These are phyloP conservation scores for Rhaphigaster nebulosa DNA, from an alignment of 2,888 invertebrate genomes.

Conservation along the genomic window DNA sequence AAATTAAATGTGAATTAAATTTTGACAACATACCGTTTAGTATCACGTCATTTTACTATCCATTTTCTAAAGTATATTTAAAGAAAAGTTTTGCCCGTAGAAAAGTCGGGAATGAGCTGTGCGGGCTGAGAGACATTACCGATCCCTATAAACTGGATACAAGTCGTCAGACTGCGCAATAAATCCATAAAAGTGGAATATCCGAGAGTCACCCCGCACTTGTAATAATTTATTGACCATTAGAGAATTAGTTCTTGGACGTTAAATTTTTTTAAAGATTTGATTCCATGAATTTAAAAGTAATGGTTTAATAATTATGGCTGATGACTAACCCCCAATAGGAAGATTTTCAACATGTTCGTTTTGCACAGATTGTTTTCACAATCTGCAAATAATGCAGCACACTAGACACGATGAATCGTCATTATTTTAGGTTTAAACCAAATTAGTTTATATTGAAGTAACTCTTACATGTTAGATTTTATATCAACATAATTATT, in stretches of 20 bases:
- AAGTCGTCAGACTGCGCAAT: neutral
- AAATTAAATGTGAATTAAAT: neutral
- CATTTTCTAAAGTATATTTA: neutral
- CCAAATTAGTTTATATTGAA: too few relatives aligned
- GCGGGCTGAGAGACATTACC: neutral
- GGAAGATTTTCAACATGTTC: too few relatives aligned
- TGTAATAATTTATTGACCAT: neutral
- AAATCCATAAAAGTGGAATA: neutral
- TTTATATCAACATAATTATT: too few relatives aligned
- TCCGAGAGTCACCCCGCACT: neutral
- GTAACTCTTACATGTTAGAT: too few relatives aligned
- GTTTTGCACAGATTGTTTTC: too few relatives aligned
- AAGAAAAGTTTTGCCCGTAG: neutral
- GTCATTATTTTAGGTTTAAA: too few relatives aligned
- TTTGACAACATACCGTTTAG: neutral
- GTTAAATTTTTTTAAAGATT: too few relatives aligned
- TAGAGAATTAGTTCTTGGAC: neutral
- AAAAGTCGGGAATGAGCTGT: neutral
- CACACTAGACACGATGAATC: too few relatives aligned
- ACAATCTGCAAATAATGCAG: too few relatives aligned
- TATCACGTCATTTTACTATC: neutral
- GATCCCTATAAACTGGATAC: neutral
- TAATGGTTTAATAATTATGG: too few relatives aligned
- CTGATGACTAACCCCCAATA: too few relatives aligned
- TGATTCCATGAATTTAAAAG: too few relatives aligned